These are phyloP conservation scores for Phthorimaea operculella DNA, from an alignment of 1,140 invertebrate species.

Conservation along the genomic window DNA sequence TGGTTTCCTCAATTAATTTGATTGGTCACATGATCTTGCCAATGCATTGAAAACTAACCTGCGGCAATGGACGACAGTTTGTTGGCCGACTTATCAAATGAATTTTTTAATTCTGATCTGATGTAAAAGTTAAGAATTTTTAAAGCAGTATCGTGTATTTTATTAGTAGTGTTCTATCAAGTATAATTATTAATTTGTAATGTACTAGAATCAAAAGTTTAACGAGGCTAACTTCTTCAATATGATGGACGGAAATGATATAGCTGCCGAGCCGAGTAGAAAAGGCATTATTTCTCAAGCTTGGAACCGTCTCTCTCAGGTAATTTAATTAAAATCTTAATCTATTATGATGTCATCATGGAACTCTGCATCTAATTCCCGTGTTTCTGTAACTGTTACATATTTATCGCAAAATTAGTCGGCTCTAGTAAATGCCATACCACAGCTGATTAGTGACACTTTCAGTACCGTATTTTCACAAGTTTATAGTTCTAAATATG, in stretches of 20 bases:
- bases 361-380: no score
- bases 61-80: constrained; percentile 2
- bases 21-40: no score
- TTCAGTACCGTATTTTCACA: no score
- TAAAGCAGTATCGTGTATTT: background rate
- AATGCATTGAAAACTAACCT: background rate
- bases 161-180: background rate
- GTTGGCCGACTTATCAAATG: constrained; percentile 2
- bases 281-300: constrained; percentile 69
- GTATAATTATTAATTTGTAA: background rate
- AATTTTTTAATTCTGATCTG: background rate
- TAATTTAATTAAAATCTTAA: constrained; percentile 17
- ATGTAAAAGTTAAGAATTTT: background rate
- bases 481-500: no score
- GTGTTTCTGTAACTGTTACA: no score
- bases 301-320: constrained; percentile 70
- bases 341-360: no score
- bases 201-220: background rate
- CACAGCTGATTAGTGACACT: no score
- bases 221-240: constrained; percentile 17
- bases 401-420: no score
- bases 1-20: no score
- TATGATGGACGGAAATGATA: constrained; percentile 71
- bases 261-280: constrained; percentile 55
- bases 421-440: no score